A percentile compares a stretch with the other conserved stretches of the same genome.
These are phyloP conservation scores for Corythoichthys haematopterus DNA, from an alignment of 2,113 vertebrate genomes.

Conservation along the genomic window DNA sequence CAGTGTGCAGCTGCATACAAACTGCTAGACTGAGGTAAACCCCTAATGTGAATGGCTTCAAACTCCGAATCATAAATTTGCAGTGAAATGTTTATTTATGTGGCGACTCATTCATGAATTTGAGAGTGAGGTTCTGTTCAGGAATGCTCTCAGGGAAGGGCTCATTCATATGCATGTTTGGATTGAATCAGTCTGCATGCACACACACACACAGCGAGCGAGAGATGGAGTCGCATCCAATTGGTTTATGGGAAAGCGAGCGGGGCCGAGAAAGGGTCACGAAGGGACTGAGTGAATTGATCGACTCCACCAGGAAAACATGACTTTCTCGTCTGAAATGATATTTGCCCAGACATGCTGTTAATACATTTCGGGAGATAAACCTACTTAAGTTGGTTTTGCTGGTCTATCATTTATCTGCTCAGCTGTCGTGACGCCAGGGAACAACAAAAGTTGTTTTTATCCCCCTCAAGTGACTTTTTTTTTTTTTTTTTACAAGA, in stretches of 20 bases:
- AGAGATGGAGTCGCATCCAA: neutral
- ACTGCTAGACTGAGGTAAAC: neutral
- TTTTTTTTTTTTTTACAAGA: neutral
- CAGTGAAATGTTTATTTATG: slow-evolving; percentile 7
- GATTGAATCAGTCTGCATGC: neutral
- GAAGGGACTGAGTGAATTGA: slow-evolving; percentile 1
- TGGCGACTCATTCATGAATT: neutral
- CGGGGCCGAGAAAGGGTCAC: neutral
- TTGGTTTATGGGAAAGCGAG: neutral
- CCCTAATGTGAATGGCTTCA: neutral
- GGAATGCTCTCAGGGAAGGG: neutral
- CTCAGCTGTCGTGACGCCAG: neutral
- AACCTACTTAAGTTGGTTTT: neutral
- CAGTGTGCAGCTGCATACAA: neutral
- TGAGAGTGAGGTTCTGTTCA: neutral
- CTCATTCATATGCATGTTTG: slow-evolving; percentile 2
- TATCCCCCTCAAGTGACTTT: neutral
- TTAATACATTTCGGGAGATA: neutral
- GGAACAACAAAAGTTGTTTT: neutral
- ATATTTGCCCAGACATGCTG: neutral
- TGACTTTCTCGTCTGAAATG: neutral
- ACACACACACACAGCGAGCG: neutral
- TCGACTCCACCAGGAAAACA: neutral
- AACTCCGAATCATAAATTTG: neutral
- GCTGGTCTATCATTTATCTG: neutral